Evolutionary conservation across 2,797 vertebrate species (phyloP).

Genomic region (Petrocephalus schoutedeni): DNA sequence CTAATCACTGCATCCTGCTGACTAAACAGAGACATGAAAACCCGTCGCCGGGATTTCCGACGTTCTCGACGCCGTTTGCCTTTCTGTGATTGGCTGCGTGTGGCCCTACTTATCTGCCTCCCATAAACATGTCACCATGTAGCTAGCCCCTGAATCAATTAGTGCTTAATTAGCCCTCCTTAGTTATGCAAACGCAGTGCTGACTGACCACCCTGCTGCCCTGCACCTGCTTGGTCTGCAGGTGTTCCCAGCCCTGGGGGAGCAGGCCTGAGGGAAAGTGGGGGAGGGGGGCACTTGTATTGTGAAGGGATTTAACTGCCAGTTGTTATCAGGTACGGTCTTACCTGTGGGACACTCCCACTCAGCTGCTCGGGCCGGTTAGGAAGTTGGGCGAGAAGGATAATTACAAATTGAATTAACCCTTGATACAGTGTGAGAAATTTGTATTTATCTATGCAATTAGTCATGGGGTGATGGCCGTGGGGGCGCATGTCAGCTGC

Average conservation of each 20-base stretch:
- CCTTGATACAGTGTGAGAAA: neutral
- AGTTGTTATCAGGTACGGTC: slow-evolving; percentile 8
- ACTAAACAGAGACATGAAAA: slow-evolving; percentile 5
- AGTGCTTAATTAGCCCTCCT: slow-evolving; percentile 48
- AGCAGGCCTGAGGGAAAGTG: neutral
- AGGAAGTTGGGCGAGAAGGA: neutral
- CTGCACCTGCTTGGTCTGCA: slow-evolving; percentile 27
- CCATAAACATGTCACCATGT: slow-evolving; percentile 41
- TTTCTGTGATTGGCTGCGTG: slow-evolving; percentile 41
- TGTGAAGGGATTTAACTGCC: neutral
- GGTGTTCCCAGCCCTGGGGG: slow-evolving; percentile 14
- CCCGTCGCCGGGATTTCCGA: slow-evolving; percentile 18
- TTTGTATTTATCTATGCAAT: neutral
- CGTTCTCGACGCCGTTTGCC: slow-evolving; percentile 11
- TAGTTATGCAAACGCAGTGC: slow-evolving; percentile 51
- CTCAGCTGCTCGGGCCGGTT: neutral
- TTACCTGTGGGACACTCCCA: slow-evolving; percentile 13
- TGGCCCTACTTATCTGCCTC: slow-evolving; percentile 43
- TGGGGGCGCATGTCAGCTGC: neutral
- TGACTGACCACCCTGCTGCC: slow-evolving; percentile 35
- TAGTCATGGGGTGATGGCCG: neutral
- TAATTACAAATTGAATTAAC: slow-evolving; percentile 8
- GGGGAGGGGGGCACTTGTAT: neutral
- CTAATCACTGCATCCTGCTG: slow-evolving; percentile 23
- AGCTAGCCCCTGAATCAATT: slow-evolving; percentile 44